Base-by-base conservation (phyloP, 2,797 vertebrate genomes). In the Acanthis flammea region DNA sequence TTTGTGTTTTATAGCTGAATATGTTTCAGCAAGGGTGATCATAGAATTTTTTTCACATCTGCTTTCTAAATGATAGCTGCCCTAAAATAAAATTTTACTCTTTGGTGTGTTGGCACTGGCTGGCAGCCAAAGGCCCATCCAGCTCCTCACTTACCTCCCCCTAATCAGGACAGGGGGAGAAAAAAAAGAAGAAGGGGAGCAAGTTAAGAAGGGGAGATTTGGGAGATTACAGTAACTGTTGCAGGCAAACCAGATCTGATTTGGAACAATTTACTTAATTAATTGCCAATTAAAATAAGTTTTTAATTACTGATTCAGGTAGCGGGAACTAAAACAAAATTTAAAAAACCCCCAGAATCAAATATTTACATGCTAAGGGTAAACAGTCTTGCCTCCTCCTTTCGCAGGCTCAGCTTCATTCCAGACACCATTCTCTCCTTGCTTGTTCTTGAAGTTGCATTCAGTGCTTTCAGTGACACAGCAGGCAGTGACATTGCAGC, bases 401-500 rank as follows among this genome's bases (percentile, higher is more conserved):
- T 68, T 72, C 30, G 5, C 15, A 62, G 41, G 6, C 11, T 58
- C 18, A 42, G 7, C n/a, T 68, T 73, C 41, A 42, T 14, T 6
- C 19, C 22, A 65, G 37, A 50, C 13, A 62, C 7, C 14, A 25
- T 5, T 12, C 2, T 50, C 22, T 67, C 19, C 10, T 30, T 67
- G 22, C 31, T n/a, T 75, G 9, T 14, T 41, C 30, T 5, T 60
- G 9, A 45, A 58, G 54, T 41, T 45, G 28, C 2, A 2, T 30
- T 72, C 39, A 14, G 9, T 42, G 19, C n/a, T 80, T 54, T 73
- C 54, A 54, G 30, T 30, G 44, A 58, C 9, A 10, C 7, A 53
- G 35, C 6, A 47, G 42, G 16, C 2, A 4, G 13, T 24, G 18
- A 4, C 3, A 4, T 1, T 75, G 39, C 6, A 7, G 9, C 15